Percentiles rank a stretch among this genome's conserved stretches.
phyloP scores from a whole-genome alignment of 1,140 invertebrate genomes.

The Calliphora vicina region DNA sequence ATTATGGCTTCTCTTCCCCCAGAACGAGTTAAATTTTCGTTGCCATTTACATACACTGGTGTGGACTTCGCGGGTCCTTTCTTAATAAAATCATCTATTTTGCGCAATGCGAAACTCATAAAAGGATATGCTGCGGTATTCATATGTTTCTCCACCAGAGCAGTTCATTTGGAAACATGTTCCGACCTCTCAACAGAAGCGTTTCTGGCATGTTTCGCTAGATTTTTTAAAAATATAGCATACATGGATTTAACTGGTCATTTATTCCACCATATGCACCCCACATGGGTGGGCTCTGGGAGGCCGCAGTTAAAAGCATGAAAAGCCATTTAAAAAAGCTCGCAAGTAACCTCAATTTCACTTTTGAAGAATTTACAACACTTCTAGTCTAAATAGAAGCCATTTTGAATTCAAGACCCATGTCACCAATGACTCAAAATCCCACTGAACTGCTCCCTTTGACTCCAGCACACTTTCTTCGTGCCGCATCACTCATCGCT shows the following conservation, averaged over 20 bases:
- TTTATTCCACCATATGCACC: slow-evolving; percentile 7
- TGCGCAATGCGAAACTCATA: neutral
- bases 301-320: slow-evolving; percentile 4
- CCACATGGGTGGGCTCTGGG: slow-evolving; percentile 3
- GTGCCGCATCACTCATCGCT: neutral
- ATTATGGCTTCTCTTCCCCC: neutral
- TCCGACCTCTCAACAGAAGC: neutral
- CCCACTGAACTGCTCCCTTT: neutral
- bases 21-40: neutral
- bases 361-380: neutral
- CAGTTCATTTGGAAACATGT: neutral
- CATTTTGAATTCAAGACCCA: neutral
- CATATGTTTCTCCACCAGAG: neutral
- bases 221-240: neutral
- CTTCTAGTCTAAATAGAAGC: neutral
- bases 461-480: neutral
- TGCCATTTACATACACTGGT: neutral
- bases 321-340: slow-evolving; percentile 4
- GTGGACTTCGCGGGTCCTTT: neutral
- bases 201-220: neutral
- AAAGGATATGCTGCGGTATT: slow-evolving; percentile 4
- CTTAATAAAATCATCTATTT: neutral
- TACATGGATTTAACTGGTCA: slow-evolving; percentile 4
- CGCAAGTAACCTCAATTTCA: neutral
- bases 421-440: neutral